Evolutionary conservation across 2,797 vertebrate genomes (phyloP), one percentile per base, ranked within the genome.

Genomic region (Protonibea diacanthus): DNA sequence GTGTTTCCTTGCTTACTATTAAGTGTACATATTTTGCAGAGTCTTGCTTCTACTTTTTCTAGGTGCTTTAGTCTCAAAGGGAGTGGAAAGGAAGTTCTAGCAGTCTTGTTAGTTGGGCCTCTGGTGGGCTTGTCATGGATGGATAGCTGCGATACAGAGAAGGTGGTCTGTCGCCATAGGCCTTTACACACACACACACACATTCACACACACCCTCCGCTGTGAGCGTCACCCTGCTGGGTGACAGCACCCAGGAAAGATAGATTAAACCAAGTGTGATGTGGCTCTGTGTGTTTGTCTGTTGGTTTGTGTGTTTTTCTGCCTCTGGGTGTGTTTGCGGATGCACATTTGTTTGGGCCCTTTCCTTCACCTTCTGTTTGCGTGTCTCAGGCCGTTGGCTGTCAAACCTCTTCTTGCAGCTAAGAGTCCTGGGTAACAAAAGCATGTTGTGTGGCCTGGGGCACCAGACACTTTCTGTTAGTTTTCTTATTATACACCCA

Each of bases 101-200:
- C 23, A 42, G 71, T 75, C 82, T 84, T 74, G 81, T 83, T 85
- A 74, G 80, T 76, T 27, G 0, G 58, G 78, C 74, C 82, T 89
- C 80, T 83, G 65, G 65, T 86, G 80, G 74, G 81, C 61, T 83
- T 65, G 74, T 88, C 86, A 86, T 84, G 80, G 84, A 86, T 87
- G 83, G 85, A 85, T 86, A 77, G 71, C 71, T 65, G 53, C 71
- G 58, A 70, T 71, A 72, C 78, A 80, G 74, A 87, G 76, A 86
- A 82, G 80, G 45, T 69, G 70, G 73, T 81, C 64, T 81, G 49
- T 84, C 44, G 20, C 80, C 25, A 53, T 23, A 63, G 74, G 81
- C 76, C 56, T 57, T 10, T 15, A 65, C 8, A 62, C 67, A 72
- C 67, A 68, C 66, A 25, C 29, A 85, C 55, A 63, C 52, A 74